These are phyloP conservation scores for Percopsis transmontana DNA, from an alignment of 2,113 vertebrate species.

Conservation along the genomic window DNA sequence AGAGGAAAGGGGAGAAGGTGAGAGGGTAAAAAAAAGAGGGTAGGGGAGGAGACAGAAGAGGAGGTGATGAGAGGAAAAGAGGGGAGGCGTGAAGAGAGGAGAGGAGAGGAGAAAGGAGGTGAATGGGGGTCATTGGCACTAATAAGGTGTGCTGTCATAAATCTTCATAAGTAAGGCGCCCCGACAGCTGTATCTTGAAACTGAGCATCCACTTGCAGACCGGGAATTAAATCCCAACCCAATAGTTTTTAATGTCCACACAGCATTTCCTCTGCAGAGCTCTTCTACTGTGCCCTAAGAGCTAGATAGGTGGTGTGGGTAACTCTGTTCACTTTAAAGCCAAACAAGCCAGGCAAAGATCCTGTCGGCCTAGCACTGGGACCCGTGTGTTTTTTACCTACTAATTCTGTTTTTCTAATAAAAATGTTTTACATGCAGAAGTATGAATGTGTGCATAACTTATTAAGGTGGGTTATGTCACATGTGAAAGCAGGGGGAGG, in stretches of 20 bases:
- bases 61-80: background rate
- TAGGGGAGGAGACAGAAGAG: background rate
- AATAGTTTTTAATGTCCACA: background rate
- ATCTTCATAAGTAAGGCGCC: slow-evolving; percentile 25
- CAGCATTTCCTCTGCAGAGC: background rate
- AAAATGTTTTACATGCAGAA: no score
- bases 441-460: slow-evolving; percentile 15
- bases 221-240: no score
- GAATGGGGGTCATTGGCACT: no score
- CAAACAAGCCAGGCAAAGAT: no score
- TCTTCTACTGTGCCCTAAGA: background rate
- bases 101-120: background rate
- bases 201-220: slow-evolving; percentile 5
- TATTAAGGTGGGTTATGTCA: slow-evolving; percentile 34
- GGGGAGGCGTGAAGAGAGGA: background rate
- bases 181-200: slow-evolving; percentile 13
- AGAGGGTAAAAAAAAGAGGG: background rate
- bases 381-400: no score
- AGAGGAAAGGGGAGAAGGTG: background rate
- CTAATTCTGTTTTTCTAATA: no score
- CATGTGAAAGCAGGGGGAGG: slow-evolving; percentile 8
- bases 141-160: no score
- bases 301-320: no score
- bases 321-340: no score
- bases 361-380: no score